Evolutionary conservation across 2,888 invertebrate species (phyloP).

Genomic region (Magallana nippona): DNA sequence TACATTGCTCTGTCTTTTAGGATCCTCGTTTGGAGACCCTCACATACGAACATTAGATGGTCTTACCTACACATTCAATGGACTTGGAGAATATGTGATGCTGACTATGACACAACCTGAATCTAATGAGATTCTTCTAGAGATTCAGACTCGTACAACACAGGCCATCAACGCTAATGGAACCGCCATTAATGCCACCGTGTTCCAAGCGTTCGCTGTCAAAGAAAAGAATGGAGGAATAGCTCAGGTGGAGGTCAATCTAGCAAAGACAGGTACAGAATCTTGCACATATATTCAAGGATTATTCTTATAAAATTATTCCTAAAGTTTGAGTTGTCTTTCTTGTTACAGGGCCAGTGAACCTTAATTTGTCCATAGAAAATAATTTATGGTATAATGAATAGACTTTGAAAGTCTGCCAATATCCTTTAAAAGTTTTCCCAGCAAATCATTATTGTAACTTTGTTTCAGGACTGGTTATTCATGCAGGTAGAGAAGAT

Average conservation of each 20-base stretch:
- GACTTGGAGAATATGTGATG: conserved; percentile 60
- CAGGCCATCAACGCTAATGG: conserved; percentile 47
- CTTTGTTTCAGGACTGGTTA: conserved; percentile 41
- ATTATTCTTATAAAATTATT: no score
- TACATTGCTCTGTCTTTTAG: conserved; percentile 25
- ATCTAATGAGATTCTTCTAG: conserved; percentile 1
- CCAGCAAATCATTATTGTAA: neutral
- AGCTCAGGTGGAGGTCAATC: conserved; percentile 55
- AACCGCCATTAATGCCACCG: conserved; percentile 53
- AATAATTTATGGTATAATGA: no score
- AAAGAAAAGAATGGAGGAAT: conserved; percentile 46
- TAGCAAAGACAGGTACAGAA: conserved; percentile 47
- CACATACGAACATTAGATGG: conserved; percentile 60
- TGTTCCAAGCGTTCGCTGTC: conserved; percentile 60
- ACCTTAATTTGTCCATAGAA: no score
- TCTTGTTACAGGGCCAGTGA: no score
- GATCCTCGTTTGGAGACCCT: conserved; percentile 57
- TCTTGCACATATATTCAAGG: neutral
- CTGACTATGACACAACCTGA: conserved; percentile 22
- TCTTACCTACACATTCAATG: conserved; percentile 61
- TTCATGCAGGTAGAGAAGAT: conserved; percentile 43
- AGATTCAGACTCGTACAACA: conserved; percentile 43
- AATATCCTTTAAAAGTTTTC: conserved; percentile 22
- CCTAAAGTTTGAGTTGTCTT: no score
- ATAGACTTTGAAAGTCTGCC: neutral